Evolutionary conservation across 2,888 invertebrate genomes (phyloP).

Genomic region (Ormyrus nitidulus): DNA sequence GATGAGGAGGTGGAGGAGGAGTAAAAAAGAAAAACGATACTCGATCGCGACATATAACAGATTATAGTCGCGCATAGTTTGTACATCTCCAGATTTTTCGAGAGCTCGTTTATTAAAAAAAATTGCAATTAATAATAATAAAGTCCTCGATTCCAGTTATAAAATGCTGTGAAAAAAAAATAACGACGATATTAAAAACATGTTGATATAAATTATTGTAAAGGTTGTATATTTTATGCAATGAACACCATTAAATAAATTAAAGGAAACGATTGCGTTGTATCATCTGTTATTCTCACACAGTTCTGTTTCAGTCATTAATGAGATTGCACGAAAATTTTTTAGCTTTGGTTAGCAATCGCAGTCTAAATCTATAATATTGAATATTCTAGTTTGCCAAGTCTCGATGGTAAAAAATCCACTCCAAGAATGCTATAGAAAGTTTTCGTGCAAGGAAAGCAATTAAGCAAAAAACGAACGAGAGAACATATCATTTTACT

Average conservation of each 20-base stretch:
- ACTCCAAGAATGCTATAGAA: too few species aligned
- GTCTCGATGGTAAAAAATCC: too few species aligned
- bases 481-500: constrained; percentile 5
- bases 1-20: too few species aligned
- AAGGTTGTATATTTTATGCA: constrained; percentile 13
- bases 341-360: too few species aligned
- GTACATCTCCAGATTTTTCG: not conserved
- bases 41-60: not conserved
- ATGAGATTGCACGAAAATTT: too few species aligned
- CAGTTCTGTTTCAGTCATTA: too few species aligned
- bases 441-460: too few species aligned
- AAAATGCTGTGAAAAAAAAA: not conserved
- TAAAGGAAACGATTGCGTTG: not conserved
- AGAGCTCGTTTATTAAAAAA: not conserved
- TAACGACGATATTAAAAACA: not conserved
- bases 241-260: constrained; percentile 6
- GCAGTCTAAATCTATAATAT: too few species aligned
- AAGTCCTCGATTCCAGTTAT: not conserved
- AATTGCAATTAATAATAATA: not conserved
- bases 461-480: not conserved
- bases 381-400: too few species aligned
- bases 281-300: not conserved
- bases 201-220: not conserved
- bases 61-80: constrained; percentile 5
- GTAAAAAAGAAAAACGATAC: constrained; percentile 2